Evolutionary conservation across 2,113 vertebrate species (phyloP).

Genomic region (Zosterops hypoxanthus): DNA sequence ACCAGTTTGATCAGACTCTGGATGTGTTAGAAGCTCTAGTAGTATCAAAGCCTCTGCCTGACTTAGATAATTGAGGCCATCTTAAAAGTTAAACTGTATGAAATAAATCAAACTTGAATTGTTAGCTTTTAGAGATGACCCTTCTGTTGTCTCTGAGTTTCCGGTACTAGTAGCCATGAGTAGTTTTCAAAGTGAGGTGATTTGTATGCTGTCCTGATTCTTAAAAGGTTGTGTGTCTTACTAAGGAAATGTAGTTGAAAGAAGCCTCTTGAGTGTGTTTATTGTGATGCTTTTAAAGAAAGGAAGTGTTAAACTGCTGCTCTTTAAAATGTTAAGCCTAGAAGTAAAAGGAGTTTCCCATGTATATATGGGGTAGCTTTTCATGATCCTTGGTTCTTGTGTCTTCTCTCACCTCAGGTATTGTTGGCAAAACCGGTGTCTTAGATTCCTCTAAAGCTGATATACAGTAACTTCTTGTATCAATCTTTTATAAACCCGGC

Average conservation of each 20-base stretch:
- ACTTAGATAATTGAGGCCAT: not conserved
- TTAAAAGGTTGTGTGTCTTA: not conserved
- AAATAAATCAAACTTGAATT: not conserved
- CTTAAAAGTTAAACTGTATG: not conserved
- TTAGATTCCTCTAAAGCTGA: not conserved
- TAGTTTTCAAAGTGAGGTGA: not conserved
- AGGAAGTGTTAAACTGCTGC: not conserved
- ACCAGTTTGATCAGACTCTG: slow-evolving; percentile 22
- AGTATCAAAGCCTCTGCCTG: slow-evolving; percentile 7
- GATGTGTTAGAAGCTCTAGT: not conserved
- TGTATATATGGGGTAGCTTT: not conserved
- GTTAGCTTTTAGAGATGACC: not conserved
- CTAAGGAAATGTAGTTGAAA: not conserved
- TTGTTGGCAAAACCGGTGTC: not conserved
- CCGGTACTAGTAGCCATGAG: not conserved
- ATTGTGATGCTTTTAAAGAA: not conserved
- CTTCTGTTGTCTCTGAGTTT: not conserved
- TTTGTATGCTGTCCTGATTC: not conserved
- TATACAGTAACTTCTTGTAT: not conserved
- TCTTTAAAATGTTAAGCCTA: not conserved
- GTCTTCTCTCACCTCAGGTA: not conserved
- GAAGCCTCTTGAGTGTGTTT: not conserved
- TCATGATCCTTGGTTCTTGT: not conserved
- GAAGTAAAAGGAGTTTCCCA: not conserved
- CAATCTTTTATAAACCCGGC: slow-evolving; percentile 24